Percentiles rank a stretch among this genome's conserved stretches.
Conservation (phyloP, 2,797 vertebrate genomes). For the Rhynchonycteris naso region DNA sequence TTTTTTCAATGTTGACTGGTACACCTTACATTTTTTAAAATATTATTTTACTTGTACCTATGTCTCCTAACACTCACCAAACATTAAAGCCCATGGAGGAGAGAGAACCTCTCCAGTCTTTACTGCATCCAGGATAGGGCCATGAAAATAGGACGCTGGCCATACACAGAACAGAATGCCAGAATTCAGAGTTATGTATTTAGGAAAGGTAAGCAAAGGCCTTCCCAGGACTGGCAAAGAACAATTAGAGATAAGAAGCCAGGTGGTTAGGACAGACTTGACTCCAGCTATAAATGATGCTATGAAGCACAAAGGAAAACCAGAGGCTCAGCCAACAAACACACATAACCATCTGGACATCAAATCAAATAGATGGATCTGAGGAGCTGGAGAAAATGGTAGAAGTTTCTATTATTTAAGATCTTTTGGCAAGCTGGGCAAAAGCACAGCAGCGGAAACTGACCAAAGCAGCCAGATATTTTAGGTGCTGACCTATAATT, state of each 20-base stretch:
- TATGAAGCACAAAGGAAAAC: background rate
- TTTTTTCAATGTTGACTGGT: background rate
- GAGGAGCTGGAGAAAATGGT: background rate
- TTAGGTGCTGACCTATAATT: background rate
- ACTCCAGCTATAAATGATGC: background rate
- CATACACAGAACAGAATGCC: background rate
- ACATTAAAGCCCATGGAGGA: background rate
- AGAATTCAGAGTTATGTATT: background rate
- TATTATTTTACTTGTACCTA: background rate
- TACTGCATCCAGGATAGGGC: background rate
- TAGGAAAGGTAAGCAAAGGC: background rate
- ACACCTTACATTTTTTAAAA: background rate
- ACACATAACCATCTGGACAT: background rate
- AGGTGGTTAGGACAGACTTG: background rate
- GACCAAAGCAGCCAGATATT: background rate
- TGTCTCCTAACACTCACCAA: background rate
- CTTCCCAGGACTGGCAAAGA: background rate
- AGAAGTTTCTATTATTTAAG: background rate
- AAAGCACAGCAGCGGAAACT: background rate
- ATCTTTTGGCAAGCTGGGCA: background rate
- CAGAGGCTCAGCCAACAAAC: background rate
- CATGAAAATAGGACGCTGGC: background rate
- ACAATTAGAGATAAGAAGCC: slow-evolving; percentile 18
- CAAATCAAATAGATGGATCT: background rate
- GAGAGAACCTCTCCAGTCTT: background rate